Base-by-base conservation (phyloP, 2,888 invertebrate genomes). In the Teinopalpus imperialis region DNA sequence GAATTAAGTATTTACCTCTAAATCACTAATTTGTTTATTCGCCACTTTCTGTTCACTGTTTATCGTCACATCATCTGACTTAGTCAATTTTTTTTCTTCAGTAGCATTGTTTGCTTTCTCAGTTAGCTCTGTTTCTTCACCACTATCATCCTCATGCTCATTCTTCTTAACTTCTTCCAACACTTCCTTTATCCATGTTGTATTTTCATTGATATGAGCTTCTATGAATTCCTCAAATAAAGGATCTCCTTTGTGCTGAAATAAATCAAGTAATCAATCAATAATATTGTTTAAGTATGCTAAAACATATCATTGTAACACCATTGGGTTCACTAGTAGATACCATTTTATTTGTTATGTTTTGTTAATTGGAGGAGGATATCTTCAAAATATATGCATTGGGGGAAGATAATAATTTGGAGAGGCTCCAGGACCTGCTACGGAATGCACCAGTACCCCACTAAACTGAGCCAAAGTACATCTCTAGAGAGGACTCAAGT, bases 211-310 rank as follows among this genome's bases (percentile, higher is more conserved):
- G 1, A 93, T 90, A 74, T 97, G 97, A n/a, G 93, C 92, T 76
- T 95, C 93, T 73, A 98, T 89, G 72, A 97, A 98, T 74, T 98
- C 97, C 51, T 92, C 89, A 85, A 98, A 98, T 35, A 95, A 86
- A 14, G 97, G 95, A 85, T 98, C 97, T 81, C 95, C 93, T 85
- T 94, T 94, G 63, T 95, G 94, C 91, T 94, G 67, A 47, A 26
- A 10, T 9, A 27, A n/a, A 13, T n/a, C 27, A 27, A 7, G 3
- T 5, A 21, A 20, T 14, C n/a, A n/a, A n/a, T n/a, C n/a, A n/a
- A n/a, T n/a, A n/a, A n/a, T n/a, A n/a, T n/a, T n/a, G n/a, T n/a
- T n/a, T n/a, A n/a, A n/a, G n/a, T n/a, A n/a, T n/a, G n/a, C n/a
- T n/a, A n/a, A n/a, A n/a, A n/a, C n/a, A n/a, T n/a, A n/a, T n/a